These are phyloP conservation scores for Lepus townsendii DNA, from an alignment of 2,797 vertebrate species.

Conservation along the genomic window DNA sequence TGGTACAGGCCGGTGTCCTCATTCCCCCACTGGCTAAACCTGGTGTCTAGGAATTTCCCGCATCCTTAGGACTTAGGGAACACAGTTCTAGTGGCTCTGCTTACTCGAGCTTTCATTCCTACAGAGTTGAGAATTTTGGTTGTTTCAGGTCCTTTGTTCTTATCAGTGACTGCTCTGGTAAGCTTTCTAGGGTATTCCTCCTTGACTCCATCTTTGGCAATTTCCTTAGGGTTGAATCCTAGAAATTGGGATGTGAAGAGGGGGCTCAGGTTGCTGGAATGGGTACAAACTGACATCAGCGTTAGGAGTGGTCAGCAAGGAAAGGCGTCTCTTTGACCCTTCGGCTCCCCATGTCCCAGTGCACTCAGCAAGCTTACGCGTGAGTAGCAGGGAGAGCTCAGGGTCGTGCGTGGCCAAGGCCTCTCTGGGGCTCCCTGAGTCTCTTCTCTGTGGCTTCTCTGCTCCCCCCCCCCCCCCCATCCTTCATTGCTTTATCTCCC, in stretches of 20 bases:
- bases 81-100: not conserved
- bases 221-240: constrained; percentile 43
- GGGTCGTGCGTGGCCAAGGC: not conserved
- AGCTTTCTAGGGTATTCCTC: not conserved
- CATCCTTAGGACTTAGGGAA: constrained; percentile 56
- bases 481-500: not conserved
- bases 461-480: not conserved
- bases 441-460: not conserved
- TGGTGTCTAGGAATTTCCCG: constrained; percentile 27
- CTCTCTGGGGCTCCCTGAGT: not conserved
- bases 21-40: not conserved
- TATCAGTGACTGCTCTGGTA: not conserved
- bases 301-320: not conserved
- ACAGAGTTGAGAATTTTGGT: not conserved
- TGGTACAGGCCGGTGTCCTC: not conserved
- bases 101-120: not conserved
- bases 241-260: not conserved
- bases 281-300: not conserved
- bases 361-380: not conserved
- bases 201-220: constrained; percentile 8
- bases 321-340: not conserved
- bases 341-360: not conserved
- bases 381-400: not conserved
- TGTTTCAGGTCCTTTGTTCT: constrained; percentile 1
- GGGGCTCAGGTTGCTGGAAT: not conserved